These are phyloP conservation scores for Yponomeuta sedellus DNA, from an alignment of 2,888 invertebrate species.

Conservation along the genomic window DNA sequence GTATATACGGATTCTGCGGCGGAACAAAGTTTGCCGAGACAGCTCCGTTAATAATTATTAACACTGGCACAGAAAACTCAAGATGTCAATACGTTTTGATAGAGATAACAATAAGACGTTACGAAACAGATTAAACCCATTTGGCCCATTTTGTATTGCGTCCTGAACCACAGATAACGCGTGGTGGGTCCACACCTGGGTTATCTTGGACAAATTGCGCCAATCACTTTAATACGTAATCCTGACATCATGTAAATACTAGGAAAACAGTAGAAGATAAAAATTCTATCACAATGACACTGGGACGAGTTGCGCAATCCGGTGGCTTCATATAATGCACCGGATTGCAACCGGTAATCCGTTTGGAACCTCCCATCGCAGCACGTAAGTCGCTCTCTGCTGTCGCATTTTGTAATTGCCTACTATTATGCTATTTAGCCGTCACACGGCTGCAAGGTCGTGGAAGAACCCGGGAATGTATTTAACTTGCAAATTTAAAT, in stretches of 20 bases:
- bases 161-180: background rate
- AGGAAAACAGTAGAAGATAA: background rate
- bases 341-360: background rate
- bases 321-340: background rate
- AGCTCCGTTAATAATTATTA: too few relatives aligned
- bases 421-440: background rate
- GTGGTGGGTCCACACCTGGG: background rate
- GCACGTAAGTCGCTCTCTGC: background rate
- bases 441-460: background rate
- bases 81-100: too few relatives aligned
- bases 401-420: background rate
- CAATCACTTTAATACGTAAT: background rate
- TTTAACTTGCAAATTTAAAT: background rate
- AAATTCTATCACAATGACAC: background rate
- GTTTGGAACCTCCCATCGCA: background rate
- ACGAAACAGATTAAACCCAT: too few relatives aligned
- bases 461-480: background rate
- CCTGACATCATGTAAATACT: background rate
- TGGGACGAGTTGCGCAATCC: background rate
- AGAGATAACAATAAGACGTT: too few relatives aligned
- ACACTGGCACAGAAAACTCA: too few relatives aligned
- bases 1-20: too few relatives aligned
- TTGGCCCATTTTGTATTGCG: too few relatives aligned
- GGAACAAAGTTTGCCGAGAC: too few relatives aligned
- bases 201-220: background rate